phyloP scores from a whole-genome alignment of 2,113 vertebrate species.

The pig (Sus scrofa) region DNA sequence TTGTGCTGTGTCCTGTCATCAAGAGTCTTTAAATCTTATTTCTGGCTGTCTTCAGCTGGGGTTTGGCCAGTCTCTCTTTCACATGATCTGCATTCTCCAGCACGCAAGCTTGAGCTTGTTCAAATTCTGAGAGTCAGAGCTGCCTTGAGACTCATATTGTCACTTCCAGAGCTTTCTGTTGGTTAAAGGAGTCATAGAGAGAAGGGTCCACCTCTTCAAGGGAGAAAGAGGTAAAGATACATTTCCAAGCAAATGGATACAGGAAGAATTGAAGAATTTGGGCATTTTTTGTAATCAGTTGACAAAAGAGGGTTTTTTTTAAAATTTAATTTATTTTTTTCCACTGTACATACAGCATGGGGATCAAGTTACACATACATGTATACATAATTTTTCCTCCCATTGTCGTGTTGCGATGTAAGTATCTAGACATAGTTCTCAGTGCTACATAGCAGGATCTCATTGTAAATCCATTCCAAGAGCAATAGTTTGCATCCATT shows the following conservation, averaged over 20 bases:
- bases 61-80: not conserved
- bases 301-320: not conserved
- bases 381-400: no score
- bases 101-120: not conserved
- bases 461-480: no score
- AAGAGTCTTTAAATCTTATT: not conserved
- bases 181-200: not conserved
- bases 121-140: no score
- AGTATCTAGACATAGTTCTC: no score
- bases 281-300: not conserved
- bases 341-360: no score
- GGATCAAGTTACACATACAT: no score
- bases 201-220: not conserved
- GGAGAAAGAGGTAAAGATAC: not conserved
- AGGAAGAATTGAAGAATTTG: not conserved
- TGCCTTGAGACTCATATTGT: not conserved
- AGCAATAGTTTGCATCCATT: no score
- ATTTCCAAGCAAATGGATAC: not conserved
- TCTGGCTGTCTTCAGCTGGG: not conserved
- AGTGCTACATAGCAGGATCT: no score
- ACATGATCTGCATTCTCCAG: not conserved
- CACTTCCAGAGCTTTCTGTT: not conserved
- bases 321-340: no score
- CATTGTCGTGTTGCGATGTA: no score
- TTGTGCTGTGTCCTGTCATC: not conserved